These are phyloP conservation scores for Chloropsis hardwickii DNA, from an alignment of 2,113 vertebrate species.

Conservation along the genomic window DNA sequence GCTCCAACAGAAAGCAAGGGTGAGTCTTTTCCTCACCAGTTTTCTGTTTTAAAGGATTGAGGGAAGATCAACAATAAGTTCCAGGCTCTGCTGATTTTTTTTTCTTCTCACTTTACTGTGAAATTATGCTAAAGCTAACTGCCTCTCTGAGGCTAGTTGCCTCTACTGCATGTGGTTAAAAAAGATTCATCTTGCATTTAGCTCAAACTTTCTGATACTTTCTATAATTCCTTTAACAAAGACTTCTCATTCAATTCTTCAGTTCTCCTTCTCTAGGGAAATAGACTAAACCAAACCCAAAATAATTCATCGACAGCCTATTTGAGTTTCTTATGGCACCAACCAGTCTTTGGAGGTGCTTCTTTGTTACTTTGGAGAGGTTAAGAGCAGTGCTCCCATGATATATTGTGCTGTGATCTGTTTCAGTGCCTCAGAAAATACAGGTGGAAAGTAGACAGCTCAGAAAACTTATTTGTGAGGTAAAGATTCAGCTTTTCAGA, in stretches of 20 bases:
- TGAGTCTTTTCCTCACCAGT: background rate
- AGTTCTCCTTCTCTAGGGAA: background rate
- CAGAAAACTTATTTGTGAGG: background rate
- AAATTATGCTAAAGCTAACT: background rate
- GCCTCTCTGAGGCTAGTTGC: background rate
- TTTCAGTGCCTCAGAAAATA: background rate
- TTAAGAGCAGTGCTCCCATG: background rate
- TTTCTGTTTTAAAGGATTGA: background rate
- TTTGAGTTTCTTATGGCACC: background rate
- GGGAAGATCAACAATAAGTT: background rate
- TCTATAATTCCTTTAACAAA: background rate
- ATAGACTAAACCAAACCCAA: background rate
- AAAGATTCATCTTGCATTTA: background rate
- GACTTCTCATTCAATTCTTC: background rate
- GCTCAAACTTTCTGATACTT: background rate
- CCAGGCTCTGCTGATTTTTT: background rate
- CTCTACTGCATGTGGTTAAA: background rate
- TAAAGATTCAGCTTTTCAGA: background rate
- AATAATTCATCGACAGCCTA: fast-evolving
- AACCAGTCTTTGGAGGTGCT: background rate
- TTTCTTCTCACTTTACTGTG: background rate
- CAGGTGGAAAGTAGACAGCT: background rate
- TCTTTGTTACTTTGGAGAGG: background rate
- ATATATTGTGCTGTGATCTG: background rate
- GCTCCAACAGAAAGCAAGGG: background rate